Base-by-base conservation (phyloP, 2,888 invertebrate genomes). In the Hermaeophaga mercurialis region DNA sequence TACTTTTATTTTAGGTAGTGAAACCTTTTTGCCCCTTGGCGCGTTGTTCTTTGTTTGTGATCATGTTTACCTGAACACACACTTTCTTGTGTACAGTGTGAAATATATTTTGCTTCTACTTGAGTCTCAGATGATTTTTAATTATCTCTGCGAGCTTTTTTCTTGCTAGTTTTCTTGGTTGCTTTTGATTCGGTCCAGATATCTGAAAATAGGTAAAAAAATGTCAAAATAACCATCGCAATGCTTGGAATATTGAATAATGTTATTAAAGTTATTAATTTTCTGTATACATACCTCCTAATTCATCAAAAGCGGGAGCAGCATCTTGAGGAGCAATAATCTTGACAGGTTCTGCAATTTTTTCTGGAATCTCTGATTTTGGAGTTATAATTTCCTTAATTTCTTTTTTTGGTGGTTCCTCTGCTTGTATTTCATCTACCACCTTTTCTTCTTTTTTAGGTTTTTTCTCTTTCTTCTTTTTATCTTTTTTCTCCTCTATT, bases 141-240 rank as follows among this genome's bases (percentile, higher is more conserved):
- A 79, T 87, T 85, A 71, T 88, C 88, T 73, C 87, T 86, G 72
- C 89, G 85, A 58, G 83, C 85, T 80, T 88, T 89, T 81, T 88
- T 89, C 83, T 89, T 89, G 78, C 84, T 83, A 15, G 56, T 61
- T 71, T 89, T 89, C 77, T 88, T 89, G 52, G 83, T 80, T 56
- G 82, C 81, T 75, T 89, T 89, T 12, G 89, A 84, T 71, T 90
- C 90, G 66, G 86, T 86, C 89, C 89, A 90, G 22, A 84, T 80
- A 77, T 89, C 89, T 88, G 50, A 62, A 65, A 47, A 48, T 22
- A 8, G 9, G n/a, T n/a, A n/a, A n/a, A n/a, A n/a, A n/a, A n/a
- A n/a, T n/a, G n/a, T n/a, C n/a, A n/a, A n/a, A n/a, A n/a, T n/a
- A n/a, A n/a, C n/a, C n/a, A n/a, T n/a, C n/a, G n/a, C n/a, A n/a